phyloP scores from a whole-genome alignment of 2,888 invertebrate genomes.

The Sminthurinus aureus region DNA sequence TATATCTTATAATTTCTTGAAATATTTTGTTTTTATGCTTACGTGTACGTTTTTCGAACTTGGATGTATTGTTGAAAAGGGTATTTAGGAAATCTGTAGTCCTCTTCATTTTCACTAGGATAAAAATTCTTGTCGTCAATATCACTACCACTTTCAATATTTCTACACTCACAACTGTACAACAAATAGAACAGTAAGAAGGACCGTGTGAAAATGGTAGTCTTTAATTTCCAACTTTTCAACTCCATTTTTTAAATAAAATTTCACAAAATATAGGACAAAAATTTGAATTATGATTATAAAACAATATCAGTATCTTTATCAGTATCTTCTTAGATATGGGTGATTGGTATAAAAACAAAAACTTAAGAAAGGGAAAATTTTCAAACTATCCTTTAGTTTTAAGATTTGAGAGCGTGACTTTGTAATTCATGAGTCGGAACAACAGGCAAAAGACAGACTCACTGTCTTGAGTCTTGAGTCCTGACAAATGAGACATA shows the following conservation, averaged over 20 bases:
- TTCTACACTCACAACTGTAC: not conserved
- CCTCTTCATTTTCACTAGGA: conserved; percentile 30
- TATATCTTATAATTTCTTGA: conserved; percentile 5
- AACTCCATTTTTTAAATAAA: not conserved
- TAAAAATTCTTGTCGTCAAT: conserved; percentile 19
- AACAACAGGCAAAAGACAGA: too few species aligned
- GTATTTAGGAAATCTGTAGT: conserved; percentile 42
- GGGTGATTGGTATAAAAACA: too few species aligned
- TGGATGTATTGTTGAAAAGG: conserved; percentile 58
- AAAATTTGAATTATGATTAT: not conserved
- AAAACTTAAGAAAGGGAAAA: too few species aligned
- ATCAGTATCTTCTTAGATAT: too few species aligned
- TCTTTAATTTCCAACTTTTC: not conserved
- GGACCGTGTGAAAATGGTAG: too few species aligned
- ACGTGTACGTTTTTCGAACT: conserved; percentile 57
- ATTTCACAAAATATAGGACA: not conserved
- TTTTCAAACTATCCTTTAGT: too few species aligned
- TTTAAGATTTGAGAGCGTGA: too few species aligned
- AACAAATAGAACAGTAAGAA: not conserved
- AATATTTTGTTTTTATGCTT: conserved; percentile 18
- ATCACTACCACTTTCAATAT: not conserved
- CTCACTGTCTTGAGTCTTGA: too few species aligned
- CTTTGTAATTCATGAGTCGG: too few species aligned
- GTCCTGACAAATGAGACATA: too few species aligned
- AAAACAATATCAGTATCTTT: too few species aligned